Evolutionary conservation across 1,140 invertebrate species (phyloP).

Genomic region (Popillia japonica): DNA sequence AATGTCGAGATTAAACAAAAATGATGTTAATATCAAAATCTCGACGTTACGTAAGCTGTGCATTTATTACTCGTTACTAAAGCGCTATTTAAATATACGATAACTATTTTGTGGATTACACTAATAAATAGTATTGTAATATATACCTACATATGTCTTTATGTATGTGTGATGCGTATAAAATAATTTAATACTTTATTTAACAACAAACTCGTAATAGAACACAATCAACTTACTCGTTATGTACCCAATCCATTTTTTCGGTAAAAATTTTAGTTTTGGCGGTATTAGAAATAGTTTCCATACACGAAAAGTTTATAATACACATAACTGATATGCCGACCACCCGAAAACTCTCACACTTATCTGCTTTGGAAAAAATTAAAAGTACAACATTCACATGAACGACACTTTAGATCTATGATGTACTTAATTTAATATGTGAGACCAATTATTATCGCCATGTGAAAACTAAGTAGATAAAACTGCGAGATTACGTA

Average conservation of each 20-base stretch:
- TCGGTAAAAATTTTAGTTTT: background rate
- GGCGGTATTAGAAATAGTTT: background rate
- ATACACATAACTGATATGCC: background rate
- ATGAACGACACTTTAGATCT: background rate
- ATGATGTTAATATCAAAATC: background rate
- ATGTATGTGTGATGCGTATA: too few relatives aligned
- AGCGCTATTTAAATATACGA: too few relatives aligned
- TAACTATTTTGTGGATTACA: too few relatives aligned
- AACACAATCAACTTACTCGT: background rate
- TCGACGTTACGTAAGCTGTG: background rate
- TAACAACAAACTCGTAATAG: too few relatives aligned
- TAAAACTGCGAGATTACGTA: too few relatives aligned
- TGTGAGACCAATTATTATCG: background rate
- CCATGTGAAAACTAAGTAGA: background rate
- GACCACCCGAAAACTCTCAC: background rate
- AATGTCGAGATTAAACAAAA: too few relatives aligned
- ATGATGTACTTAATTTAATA: background rate
- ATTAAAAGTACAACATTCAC: background rate
- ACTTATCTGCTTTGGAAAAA: background rate
- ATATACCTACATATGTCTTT: too few relatives aligned
- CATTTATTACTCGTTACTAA: too few relatives aligned
- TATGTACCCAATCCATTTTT: background rate
- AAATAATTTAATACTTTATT: too few relatives aligned
- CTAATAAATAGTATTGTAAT: too few relatives aligned
- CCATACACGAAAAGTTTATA: background rate